Base-by-base conservation (phyloP, 1,140 invertebrate genomes). In the Phymorhynchus buccinoides region DNA sequence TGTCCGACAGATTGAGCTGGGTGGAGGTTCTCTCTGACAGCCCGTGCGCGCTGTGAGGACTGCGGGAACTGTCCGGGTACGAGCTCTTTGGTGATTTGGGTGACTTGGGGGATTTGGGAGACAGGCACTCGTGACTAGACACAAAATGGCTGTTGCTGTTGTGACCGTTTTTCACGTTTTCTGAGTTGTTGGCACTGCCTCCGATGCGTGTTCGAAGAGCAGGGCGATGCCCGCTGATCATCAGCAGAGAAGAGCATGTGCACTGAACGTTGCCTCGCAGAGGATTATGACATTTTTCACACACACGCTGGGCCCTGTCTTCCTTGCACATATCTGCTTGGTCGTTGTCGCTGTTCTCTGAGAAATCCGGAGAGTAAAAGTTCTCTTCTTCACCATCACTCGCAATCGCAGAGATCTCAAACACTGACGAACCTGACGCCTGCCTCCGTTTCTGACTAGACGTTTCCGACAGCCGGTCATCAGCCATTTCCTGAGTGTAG, bases 321-420 rank as follows among this genome's bases (percentile, higher is more conserved):
- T 83, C 81, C 41, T 83, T 83, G 35, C 81, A 56, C 12, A 81
- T 27, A 41, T 83, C 81, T 71, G 81, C 66, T 48, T 87, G 86
- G 39, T 87, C 86, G 30, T 81, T 87, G 71, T 87, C 86, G 68
- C 86, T 87, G 66, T 81, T 84, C 71, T 87, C 86, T 37, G 86
- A 87, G 48, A 87, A 80, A 39, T 88, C 87, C 18, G 87, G 85
- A 30, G 87, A 88, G 62, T 86, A 86, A 68, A 88, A 84, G 52
- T 88, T 88, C 48, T 88, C 87, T 30, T 86, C 87, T 42, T 88
- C 87, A 22, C 82, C 87, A 73, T 88, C 85, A 52, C 82, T 80
- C 6, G 78, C 44, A 16, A 56, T 44, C 39, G 85, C 68, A 35
- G 87, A 84, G 42, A 85, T 81, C 80, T 85, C 84, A 83, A 37